Conservation (phyloP, 2,797 vertebrate species). For the Megaceryle alcyon region DNA sequence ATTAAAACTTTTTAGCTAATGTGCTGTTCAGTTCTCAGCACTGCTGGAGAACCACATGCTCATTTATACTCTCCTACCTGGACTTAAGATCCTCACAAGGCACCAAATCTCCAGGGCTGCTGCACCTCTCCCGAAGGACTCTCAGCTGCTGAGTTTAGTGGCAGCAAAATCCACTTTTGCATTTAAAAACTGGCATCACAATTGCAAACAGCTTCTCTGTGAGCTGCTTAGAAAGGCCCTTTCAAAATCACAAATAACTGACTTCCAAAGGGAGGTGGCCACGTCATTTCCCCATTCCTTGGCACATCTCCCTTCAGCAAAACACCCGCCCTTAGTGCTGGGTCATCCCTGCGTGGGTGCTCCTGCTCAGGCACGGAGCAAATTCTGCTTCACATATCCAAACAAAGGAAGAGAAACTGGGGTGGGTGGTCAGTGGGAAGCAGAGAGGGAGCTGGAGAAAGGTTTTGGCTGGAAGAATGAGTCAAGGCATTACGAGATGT, state of each 20-base stretch:
- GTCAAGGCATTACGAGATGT: background rate
- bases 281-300: background rate
- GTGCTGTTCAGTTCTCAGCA: background rate
- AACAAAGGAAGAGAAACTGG: background rate
- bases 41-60: background rate
- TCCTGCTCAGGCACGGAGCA: background rate
- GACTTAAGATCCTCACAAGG: background rate
- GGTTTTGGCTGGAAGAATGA: background rate
- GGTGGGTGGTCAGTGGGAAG: background rate
- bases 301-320: background rate
- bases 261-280: background rate
- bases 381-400: background rate
- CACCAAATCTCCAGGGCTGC: rapidly evolving
- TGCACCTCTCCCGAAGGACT: background rate
- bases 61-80: background rate
- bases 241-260: background rate
- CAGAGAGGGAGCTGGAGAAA: background rate
- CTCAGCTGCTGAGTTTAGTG: rapidly evolving
- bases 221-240: background rate
- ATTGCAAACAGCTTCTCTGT: background rate
- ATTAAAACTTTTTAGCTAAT: background rate
- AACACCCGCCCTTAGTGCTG: rapidly evolving
- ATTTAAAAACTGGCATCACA: background rate
- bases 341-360: background rate
- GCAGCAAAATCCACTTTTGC: background rate